Evolutionary conservation across 2,888 invertebrate genomes (phyloP).

Genomic region (Lycocerus yunnanus): DNA sequence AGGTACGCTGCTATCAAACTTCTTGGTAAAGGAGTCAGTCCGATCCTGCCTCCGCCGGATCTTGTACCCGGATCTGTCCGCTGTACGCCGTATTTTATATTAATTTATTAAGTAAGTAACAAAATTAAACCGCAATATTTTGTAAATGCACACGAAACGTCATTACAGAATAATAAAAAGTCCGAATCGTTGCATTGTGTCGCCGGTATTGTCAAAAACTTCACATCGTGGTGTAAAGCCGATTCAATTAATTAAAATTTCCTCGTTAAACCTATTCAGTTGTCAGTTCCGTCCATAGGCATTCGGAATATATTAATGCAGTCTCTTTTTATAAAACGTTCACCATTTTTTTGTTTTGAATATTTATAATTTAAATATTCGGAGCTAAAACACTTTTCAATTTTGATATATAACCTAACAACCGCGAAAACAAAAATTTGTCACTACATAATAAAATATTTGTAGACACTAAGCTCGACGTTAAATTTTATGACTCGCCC

Average conservation of each 20-base stretch:
- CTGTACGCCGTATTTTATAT: background rate
- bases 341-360: constrained; percentile 7
- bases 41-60: too few species aligned
- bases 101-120: background rate
- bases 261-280: constrained; percentile 17
- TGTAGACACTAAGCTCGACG: background rate
- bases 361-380: constrained; percentile 1
- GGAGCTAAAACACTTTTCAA: constrained; percentile 1
- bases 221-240: constrained; percentile 14
- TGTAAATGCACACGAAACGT: background rate
- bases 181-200: constrained; percentile 11
- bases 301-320: constrained; percentile 22
- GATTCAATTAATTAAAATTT: constrained; percentile 22
- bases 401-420: background rate
- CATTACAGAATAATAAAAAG: background rate
- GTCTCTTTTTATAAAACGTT: constrained; percentile 14
- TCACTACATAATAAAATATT: background rate
- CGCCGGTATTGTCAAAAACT: constrained; percentile 14
- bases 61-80: background rate
- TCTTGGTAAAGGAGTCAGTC: too few species aligned
- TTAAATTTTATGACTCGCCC: background rate
- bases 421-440: background rate
- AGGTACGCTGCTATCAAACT: too few species aligned
- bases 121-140: background rate
- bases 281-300: constrained; percentile 21